Percentiles rank a stretch among this genome's conserved stretches.
Conservation (phyloP, 2,797 vertebrate species). For the Sciurus vulgaris region DNA sequence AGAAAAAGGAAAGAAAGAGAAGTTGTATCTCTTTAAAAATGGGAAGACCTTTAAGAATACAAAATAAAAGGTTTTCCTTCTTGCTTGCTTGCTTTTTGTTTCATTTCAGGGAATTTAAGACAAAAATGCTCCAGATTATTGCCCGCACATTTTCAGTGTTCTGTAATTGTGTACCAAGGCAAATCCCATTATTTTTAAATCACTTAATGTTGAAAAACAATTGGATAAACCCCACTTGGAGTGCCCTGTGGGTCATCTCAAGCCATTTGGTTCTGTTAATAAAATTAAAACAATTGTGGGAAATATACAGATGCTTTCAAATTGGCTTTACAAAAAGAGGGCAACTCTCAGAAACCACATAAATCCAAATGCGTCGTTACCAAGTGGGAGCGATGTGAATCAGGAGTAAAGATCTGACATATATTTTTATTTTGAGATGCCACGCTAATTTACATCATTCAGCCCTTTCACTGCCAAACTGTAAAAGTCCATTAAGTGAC, state of each 20-base stretch:
- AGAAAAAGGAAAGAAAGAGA: background rate
- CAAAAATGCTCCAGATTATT: slow-evolving; percentile 12
- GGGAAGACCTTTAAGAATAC: background rate
- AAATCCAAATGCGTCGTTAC: slow-evolving; percentile 60
- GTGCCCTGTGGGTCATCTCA: slow-evolving; percentile 50
- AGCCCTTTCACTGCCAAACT: slow-evolving; percentile 86
- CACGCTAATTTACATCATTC: slow-evolving; percentile 85
- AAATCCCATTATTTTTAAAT: slow-evolving; percentile 74
- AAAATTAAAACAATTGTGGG: slow-evolving; percentile 77
- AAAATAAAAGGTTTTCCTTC: background rate
- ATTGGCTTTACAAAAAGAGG: slow-evolving; percentile 21
- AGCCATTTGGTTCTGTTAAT: slow-evolving; percentile 73
- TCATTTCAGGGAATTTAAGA: slow-evolving; percentile 35
- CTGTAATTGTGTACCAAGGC: slow-evolving; percentile 62
- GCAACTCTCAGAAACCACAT: background rate
- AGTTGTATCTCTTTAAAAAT: background rate
- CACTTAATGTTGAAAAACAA: slow-evolving; percentile 70
- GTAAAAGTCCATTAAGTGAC: slow-evolving; percentile 86
- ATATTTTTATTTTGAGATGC: slow-evolving; percentile 86
- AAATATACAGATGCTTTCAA: slow-evolving; percentile 63
- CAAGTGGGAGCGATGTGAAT: slow-evolving; percentile 4
- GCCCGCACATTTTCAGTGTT: background rate
- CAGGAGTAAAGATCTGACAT: slow-evolving; percentile 78
- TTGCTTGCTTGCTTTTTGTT: background rate
- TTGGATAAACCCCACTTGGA: slow-evolving; percentile 57